These are phyloP conservation scores for Mirza zaza DNA, from an alignment of 2,113 vertebrate species.

Conservation along the genomic window DNA sequence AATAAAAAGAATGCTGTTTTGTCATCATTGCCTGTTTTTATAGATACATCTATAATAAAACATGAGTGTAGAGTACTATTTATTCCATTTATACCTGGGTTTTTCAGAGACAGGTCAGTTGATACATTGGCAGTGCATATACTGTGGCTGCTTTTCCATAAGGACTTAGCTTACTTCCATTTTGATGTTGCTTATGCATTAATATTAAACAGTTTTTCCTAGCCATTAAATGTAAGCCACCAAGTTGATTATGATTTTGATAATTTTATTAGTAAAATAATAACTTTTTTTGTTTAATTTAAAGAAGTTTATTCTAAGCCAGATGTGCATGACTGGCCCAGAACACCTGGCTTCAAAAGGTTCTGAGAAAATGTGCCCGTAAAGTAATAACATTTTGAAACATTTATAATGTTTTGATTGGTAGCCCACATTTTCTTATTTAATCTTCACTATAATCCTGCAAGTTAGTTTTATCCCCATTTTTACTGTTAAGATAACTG, in stretches of 20 bases:
- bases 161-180: neutral
- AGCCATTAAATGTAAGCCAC: neutral
- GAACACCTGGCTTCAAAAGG: too few relatives aligned
- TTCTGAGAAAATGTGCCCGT: neutral
- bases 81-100: constrained; percentile 12
- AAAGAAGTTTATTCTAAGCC: too few relatives aligned
- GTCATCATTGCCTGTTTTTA: constrained; percentile 2
- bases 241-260: neutral
- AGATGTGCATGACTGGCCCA: too few relatives aligned
- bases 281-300: neutral
- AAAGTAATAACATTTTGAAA: neutral
- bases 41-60: neutral
- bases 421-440: neutral
- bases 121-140: neutral
- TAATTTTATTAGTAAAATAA: neutral
- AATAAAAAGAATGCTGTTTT: neutral
- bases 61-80: neutral
- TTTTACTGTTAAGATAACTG: constrained; percentile 16
- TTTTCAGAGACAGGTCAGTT: constrained; percentile 7
- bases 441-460: constrained; percentile 26
- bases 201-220: neutral
- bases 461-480: neutral
- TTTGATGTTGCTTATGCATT: neutral
- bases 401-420: neutral
- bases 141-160: neutral